phyloP scores from a whole-genome alignment of 2,888 invertebrate species.

The Yponomeuta evonymella region DNA sequence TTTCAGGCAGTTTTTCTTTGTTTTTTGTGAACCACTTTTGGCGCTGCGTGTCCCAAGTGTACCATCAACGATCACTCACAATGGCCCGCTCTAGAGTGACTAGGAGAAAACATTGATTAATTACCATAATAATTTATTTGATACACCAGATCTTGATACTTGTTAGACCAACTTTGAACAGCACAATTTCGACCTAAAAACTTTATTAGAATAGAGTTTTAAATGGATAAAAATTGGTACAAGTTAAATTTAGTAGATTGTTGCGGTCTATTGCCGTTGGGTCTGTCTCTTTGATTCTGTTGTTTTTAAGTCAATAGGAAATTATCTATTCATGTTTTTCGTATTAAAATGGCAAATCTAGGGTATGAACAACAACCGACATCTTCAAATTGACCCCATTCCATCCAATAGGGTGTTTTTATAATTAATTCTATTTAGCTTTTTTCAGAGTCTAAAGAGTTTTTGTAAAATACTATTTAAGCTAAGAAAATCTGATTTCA shows the following conservation, averaged over 20 bases:
- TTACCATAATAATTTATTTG: conserved; percentile 77
- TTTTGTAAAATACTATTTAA: too few relatives aligned
- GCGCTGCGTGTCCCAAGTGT: conserved; percentile 49
- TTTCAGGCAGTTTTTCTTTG: too few relatives aligned
- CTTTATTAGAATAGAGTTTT: conserved; percentile 13
- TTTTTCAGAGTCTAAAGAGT: too few relatives aligned
- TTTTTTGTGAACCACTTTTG: conserved; percentile 41
- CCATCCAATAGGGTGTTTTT: too few relatives aligned
- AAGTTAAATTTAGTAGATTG: neutral
- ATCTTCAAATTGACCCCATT: too few relatives aligned
- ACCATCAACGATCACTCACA: conserved; percentile 71
- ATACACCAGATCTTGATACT: conserved; percentile 72
- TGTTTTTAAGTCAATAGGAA: neutral
- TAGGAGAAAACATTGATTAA: conserved; percentile 76
- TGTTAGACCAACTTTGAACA: conserved; percentile 45
- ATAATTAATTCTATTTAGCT: too few relatives aligned
- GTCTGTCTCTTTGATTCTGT: neutral
- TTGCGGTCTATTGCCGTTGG: neutral
- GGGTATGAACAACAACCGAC: too few relatives aligned
- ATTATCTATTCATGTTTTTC: too few relatives aligned
- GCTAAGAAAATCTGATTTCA: too few relatives aligned
- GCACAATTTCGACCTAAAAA: conserved; percentile 10
- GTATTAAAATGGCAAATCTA: too few relatives aligned
- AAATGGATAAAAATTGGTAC: neutral
- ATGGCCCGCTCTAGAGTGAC: conserved; percentile 63